These are phyloP conservation scores for Drosophila lowei DNA, from an alignment of 1,140 invertebrate genomes.

Conservation along the genomic window DNA sequence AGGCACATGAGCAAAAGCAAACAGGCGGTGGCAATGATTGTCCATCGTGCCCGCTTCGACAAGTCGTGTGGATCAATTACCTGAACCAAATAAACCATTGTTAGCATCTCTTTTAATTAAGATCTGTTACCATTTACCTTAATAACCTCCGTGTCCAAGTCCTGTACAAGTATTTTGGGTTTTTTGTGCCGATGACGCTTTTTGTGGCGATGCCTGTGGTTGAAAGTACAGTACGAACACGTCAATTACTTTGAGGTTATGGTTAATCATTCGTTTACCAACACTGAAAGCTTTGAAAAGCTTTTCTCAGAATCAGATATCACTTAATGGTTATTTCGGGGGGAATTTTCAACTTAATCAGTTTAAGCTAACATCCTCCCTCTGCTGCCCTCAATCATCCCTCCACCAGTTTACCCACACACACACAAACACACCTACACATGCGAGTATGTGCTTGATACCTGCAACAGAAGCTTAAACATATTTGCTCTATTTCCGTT, in stretches of 20 bases:
- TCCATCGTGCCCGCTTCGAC: conserved; percentile 92
- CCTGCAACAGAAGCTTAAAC: conserved; percentile 71
- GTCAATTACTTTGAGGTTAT: not conserved
- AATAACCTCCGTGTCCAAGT: conserved; percentile 80
- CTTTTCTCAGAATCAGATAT: too few relatives aligned
- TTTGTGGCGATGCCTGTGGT: conserved; percentile 76
- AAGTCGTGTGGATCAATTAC: conserved; percentile 90
- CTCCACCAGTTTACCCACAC: not conserved
- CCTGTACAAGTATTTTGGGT: conserved; percentile 82
- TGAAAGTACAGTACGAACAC: not conserved
- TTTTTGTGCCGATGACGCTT: conserved; percentile 83
- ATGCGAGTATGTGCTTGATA: conserved; percentile 22
- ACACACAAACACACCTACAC: not conserved
- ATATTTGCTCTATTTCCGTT: conserved; percentile 81
- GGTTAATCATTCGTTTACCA: too few relatives aligned
- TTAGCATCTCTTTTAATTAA: not conserved
- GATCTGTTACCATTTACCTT: conserved; percentile 53
- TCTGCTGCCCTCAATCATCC: not conserved
- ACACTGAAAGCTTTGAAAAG: too few relatives aligned
- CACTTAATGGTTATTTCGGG: conserved; percentile 7
- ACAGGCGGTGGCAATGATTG: conserved; percentile 93
- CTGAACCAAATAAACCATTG: conserved; percentile 51
- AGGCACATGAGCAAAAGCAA: conserved; percentile 93
- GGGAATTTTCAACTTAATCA: conserved; percentile 43
- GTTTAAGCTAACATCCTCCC: conserved; percentile 2